These are phyloP conservation scores for Caenorhabditis wallacei DNA, from an alignment of 2,888 invertebrate genomes.

Conservation along the genomic window DNA sequence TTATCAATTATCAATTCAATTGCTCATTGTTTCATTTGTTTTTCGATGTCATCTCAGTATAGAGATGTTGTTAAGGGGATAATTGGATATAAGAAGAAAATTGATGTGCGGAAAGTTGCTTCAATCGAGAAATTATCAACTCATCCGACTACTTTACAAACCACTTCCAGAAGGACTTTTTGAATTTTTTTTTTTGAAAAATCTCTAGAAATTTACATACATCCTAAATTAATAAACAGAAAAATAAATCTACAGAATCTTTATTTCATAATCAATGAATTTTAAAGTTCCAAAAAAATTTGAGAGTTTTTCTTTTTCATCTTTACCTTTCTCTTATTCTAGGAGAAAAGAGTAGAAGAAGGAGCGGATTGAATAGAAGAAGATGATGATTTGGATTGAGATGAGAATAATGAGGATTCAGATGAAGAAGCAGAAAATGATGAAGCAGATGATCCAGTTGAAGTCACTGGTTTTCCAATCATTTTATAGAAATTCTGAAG, in stretches of 20 bases:
- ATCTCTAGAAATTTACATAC: too few species aligned
- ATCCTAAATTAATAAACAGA: too few species aligned
- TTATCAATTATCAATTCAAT: neutral
- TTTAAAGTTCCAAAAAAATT: too few species aligned
- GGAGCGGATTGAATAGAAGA: neutral
- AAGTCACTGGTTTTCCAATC: neutral
- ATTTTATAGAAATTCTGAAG: conserved; percentile 1
- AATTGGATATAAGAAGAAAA: too few species aligned
- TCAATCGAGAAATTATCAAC: too few species aligned
- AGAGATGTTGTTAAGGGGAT: neutral
- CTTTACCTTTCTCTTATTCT: neutral
- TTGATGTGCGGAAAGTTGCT: too few species aligned
- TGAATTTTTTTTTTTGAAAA: too few species aligned
- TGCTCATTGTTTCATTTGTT: conserved; percentile 3
- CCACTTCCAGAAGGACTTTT: too few species aligned
- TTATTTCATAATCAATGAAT: too few species aligned
- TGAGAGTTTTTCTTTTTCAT: too few species aligned
- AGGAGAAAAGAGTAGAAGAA: neutral
- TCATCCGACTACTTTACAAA: too few species aligned
- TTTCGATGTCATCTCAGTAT: conserved; percentile 14
- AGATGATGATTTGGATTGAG: neutral
- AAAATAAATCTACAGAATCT: neutral
- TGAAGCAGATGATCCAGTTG: neutral
- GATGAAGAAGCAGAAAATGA: neutral
- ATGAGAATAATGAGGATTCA: neutral